A percentile compares a stretch with the other conserved stretches of the same genome.
phyloP scores from a whole-genome alignment of 2,113 vertebrate species.

The Shinisaurus crocodilurus region DNA sequence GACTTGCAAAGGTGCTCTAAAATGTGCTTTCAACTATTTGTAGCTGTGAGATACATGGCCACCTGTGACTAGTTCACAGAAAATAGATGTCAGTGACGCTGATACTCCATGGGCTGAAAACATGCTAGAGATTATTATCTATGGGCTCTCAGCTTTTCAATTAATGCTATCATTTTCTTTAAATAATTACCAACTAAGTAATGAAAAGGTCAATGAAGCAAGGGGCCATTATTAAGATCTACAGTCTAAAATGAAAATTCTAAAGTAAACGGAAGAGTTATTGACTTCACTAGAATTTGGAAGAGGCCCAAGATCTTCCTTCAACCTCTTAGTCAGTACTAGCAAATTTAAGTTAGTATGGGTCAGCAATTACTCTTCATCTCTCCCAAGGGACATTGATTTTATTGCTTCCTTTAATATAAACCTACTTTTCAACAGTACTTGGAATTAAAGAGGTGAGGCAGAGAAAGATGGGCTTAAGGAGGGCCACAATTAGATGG shows the following conservation, averaged over 20 bases:
- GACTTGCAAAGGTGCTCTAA: not conserved
- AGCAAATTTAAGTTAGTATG: not conserved
- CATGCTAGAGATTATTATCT: not conserved
- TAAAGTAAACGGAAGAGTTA: conserved; percentile 7
- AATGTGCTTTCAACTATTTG: not conserved
- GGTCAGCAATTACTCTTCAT: not conserved
- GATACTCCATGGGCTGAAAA: not conserved
- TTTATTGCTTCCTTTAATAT: not conserved
- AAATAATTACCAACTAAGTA: conserved; percentile 26
- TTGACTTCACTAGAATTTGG: conserved; percentile 16
- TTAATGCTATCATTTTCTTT: not conserved
- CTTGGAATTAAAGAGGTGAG: not conserved
- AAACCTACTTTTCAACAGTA: not conserved
- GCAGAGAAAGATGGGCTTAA: not conserved
- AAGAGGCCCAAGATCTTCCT: not conserved
- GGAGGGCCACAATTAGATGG: too few species aligned
- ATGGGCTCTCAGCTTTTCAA: not conserved
- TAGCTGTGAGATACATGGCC: too few species aligned
- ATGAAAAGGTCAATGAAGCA: conserved; percentile 21
- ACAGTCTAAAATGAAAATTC: conserved; percentile 1
- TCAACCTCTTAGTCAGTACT: not conserved
- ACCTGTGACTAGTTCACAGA: not conserved
- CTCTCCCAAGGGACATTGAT: not conserved
- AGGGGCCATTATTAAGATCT: not conserved
- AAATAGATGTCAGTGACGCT: not conserved